Evolutionary conservation across 2,888 invertebrate species (phyloP).

Genomic region (Eupithecia vulgata): DNA sequence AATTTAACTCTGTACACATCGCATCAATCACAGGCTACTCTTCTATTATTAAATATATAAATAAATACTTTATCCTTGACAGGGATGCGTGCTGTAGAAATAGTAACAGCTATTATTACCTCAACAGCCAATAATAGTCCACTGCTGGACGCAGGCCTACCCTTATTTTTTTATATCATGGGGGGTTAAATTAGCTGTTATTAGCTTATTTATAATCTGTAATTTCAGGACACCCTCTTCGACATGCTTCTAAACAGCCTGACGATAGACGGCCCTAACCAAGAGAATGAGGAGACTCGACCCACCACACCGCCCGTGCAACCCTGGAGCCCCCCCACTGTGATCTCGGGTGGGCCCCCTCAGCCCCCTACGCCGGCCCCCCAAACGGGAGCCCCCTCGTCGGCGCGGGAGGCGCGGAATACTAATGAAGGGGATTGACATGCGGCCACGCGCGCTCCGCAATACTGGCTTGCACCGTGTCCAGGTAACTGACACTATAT

Average conservation of each 20-base stretch:
- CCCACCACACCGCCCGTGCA: constrained; percentile 67
- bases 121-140: no score
- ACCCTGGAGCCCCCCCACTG: constrained; percentile 66
- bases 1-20: no score
- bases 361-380: constrained; percentile 33
- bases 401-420: constrained; percentile 27
- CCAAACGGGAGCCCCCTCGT: constrained; percentile 6
- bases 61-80: no score
- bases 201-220: background rate
- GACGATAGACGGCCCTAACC: constrained; percentile 58
- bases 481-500: constrained; percentile 17
- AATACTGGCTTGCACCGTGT: constrained; percentile 21
- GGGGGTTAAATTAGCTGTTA: no score
- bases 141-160: no score
- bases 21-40: no score
- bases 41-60: no score
- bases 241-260: constrained; percentile 76
- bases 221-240: constrained; percentile 72
- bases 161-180: no score
- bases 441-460: constrained; percentile 18
- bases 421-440: constrained; percentile 30
- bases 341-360: constrained; percentile 33
- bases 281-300: constrained; percentile 48
- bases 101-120: no score
- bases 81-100: background rate